Percentiles rank a stretch among this genome's conserved stretches.
These are phyloP conservation scores for Tympanuchus pallidicinctus DNA, from an alignment of 2,113 vertebrate species.

Conservation along the genomic window DNA sequence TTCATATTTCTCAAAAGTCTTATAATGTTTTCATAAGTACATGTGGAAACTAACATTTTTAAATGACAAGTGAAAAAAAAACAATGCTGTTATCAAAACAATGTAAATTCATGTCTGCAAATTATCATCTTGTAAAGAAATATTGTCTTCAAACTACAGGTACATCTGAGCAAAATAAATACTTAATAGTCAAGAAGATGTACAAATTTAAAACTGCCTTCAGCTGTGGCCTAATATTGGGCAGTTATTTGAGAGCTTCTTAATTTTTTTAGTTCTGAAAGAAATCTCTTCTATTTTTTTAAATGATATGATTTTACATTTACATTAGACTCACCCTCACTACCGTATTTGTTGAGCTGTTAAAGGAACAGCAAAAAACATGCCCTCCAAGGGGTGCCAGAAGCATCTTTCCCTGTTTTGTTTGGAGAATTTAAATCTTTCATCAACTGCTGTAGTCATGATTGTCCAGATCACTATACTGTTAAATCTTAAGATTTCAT, in stretches of 20 bases:
- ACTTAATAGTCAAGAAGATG: neutral
- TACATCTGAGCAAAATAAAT: neutral
- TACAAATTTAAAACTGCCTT: neutral
- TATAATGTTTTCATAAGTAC: neutral
- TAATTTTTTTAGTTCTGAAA: neutral
- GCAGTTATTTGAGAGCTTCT: accelerated
- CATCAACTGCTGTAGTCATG: neutral
- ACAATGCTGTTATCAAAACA: neutral
- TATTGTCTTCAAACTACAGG: neutral
- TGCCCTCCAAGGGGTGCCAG: neutral
- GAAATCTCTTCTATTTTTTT: neutral
- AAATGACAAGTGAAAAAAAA: neutral
- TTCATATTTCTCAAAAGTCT: neutral
- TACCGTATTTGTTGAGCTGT: neutral
- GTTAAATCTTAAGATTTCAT: neutral
- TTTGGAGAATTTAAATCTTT: neutral
- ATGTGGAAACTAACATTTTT: neutral
- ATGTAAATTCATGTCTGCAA: neutral
- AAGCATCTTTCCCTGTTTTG: neutral
- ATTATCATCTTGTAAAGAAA: neutral
- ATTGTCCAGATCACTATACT: neutral
- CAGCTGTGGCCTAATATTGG: neutral
- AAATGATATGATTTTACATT: neutral
- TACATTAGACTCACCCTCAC: neutral
- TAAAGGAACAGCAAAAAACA: neutral